Percentiles rank a stretch among this genome's conserved stretches.
Conservation (phyloP, 2,797 vertebrate genomes). For the Darevskia mixta region DNA sequence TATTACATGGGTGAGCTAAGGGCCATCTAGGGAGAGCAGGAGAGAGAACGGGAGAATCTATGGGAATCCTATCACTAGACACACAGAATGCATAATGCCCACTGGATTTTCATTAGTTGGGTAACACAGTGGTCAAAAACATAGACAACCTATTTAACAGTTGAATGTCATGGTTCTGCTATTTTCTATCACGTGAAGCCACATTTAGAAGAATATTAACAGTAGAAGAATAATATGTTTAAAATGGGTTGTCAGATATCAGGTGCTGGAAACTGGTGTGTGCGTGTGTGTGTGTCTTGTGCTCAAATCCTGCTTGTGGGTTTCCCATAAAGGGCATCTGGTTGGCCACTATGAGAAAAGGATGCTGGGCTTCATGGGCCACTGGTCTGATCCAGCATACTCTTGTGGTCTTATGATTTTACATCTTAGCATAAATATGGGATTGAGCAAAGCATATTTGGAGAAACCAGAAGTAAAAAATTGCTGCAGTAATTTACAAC, state of each 20-base stretch:
- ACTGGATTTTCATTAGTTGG: neutral
- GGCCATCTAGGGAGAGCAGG: neutral
- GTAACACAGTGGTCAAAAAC: neutral
- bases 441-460: neutral
- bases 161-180: neutral
- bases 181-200: neutral
- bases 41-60: neutral
- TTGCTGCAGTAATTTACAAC: neutral
- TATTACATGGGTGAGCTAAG: neutral
- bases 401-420: too few relatives aligned
- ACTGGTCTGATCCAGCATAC: too few relatives aligned
- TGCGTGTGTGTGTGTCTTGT: too few relatives aligned
- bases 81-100: neutral
- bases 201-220: neutral
- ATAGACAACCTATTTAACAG: neutral
- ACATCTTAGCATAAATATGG: neutral
- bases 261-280: too few relatives aligned
- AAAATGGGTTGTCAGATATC: too few relatives aligned
- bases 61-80: neutral
- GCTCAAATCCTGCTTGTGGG: too few relatives aligned
- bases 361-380: too few relatives aligned
- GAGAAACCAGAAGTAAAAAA: neutral
- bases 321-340: too few relatives aligned
- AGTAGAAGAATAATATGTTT: neutral
- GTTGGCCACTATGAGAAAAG: too few relatives aligned